A percentile compares a stretch with the other conserved stretches of the same genome.
Evolutionary conservation across 2,888 invertebrate species (phyloP).

Genomic region (Chymomyza caudatula): DNA sequence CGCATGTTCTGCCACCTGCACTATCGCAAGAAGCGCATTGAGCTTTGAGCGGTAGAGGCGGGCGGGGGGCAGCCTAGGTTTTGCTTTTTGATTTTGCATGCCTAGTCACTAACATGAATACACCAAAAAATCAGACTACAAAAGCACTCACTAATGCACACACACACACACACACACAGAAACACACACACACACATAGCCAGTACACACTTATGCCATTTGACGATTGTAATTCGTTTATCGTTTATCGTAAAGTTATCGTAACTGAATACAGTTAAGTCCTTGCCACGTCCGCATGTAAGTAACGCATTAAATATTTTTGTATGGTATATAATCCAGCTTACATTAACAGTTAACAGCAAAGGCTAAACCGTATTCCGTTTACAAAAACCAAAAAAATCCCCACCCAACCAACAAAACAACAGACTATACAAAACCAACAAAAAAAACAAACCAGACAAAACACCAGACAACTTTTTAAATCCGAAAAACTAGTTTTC

Average conservation of each 20-base stretch:
- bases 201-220: background rate
- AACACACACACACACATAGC: slow-evolving; percentile 4
- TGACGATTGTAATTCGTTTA: background rate
- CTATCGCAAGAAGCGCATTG: slow-evolving; percentile 74
- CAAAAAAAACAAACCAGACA: slow-evolving; percentile 1
- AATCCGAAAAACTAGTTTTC: background rate
- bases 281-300: slow-evolving; percentile 75
- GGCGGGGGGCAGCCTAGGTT: background rate
- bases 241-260: slow-evolving; percentile 30
- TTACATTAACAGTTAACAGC: slow-evolving; percentile 73
- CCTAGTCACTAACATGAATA: slow-evolving; percentile 21
- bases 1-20: slow-evolving; percentile 77
- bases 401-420: slow-evolving; percentile 11
- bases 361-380: slow-evolving; percentile 78
- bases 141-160: slow-evolving; percentile 1
- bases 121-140: slow-evolving; percentile 6
- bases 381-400: slow-evolving; percentile 49
- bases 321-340: slow-evolving; percentile 55
- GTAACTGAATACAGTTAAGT: slow-evolving; percentile 77
- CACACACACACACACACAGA: slow-evolving; percentile 4
- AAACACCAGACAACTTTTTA: background rate
- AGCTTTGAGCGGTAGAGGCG: slow-evolving; percentile 55
- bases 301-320: slow-evolving; percentile 63
- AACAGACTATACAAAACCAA: slow-evolving; percentile 21
- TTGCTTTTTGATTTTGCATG: slow-evolving; percentile 25